Base-by-base conservation (phyloP, 2,888 invertebrate species). In the Serrognathus titanus region DNA sequence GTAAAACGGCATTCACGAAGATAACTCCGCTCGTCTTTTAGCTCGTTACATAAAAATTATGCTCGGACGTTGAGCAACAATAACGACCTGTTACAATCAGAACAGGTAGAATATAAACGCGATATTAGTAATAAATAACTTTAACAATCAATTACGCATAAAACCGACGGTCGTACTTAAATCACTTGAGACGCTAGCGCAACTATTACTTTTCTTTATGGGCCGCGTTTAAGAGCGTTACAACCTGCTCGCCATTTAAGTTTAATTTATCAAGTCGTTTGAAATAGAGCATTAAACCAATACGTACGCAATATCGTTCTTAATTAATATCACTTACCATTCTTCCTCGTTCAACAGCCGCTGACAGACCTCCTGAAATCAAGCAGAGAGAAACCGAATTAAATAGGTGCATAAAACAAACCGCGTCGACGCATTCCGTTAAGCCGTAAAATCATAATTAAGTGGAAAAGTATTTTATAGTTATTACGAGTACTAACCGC, bases 181-280 rank as follows among this genome's bases (percentile, higher is more conserved):
- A 48, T 46, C 51, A 48, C 51, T 48, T 31, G 53, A 52, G 49
- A 53, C 49, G 53, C 38, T 40, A 49, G 45, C 24, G 45, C 40
- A 54, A 50, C 16, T 13, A 38, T 20, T 39, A 39, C 20, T 35
- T 7, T 16, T 24, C 24, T 20, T 50, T 50, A 50, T n/a, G 20
- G 37, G 39, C 20, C 11, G 24, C 49, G 10, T 49, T 49, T 45
- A 13, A 49, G 31, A 13, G 24, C 50, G 31, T 16, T 50, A 50
- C 50, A 39, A 50, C 24, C 40, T 40, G 39, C 35, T 40, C 13
- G 50, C 50, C 50, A 50, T 38, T 50, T 50, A 24, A 20, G 13
- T 50, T 39, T 50, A 38, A 50, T 20, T 50, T 36, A 38, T 16
- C 20, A 12, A 40, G 31, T 24, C 10, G 12, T 38, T 40, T 10